phyloP scores from a whole-genome alignment of 64 coral and sea anemone genomes.

The Orbicella faveolata region DNA sequence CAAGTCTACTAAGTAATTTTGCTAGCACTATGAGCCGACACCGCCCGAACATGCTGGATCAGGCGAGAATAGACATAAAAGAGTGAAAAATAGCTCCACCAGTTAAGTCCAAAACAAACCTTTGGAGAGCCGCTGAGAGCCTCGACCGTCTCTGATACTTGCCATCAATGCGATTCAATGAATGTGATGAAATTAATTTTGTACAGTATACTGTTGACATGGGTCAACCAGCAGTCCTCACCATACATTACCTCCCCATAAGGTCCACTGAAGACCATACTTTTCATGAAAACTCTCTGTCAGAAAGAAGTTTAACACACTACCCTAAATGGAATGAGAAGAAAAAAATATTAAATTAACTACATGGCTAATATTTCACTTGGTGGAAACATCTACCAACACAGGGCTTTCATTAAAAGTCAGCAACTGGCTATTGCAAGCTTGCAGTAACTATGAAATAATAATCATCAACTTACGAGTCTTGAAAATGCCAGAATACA shows the following conservation, averaged over 20 bases:
- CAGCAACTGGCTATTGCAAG: background rate
- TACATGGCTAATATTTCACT: background rate
- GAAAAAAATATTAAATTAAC: background rate
- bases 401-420: background rate
- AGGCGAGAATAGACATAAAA: no score
- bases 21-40: no score
- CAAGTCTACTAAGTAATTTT: background rate
- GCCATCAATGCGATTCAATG: no score
- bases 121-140: no score
- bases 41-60: no score
- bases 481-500: conserved; percentile 92
- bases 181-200: no score
- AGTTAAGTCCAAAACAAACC: no score
- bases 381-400: background rate
- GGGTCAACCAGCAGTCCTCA: background rate
- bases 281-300: conserved; percentile 83
- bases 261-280: conserved; percentile 66
- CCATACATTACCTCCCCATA: conserved; percentile 77
- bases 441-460: background rate
- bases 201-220: background rate
- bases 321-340: conserved; percentile 62
- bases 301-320: conserved; percentile 85
- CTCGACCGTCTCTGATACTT: no score
- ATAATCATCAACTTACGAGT: conserved; percentile 57
- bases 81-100: no score